Conservation (phyloP, 2,888 invertebrate genomes). For the Trachelus tabidus region DNA sequence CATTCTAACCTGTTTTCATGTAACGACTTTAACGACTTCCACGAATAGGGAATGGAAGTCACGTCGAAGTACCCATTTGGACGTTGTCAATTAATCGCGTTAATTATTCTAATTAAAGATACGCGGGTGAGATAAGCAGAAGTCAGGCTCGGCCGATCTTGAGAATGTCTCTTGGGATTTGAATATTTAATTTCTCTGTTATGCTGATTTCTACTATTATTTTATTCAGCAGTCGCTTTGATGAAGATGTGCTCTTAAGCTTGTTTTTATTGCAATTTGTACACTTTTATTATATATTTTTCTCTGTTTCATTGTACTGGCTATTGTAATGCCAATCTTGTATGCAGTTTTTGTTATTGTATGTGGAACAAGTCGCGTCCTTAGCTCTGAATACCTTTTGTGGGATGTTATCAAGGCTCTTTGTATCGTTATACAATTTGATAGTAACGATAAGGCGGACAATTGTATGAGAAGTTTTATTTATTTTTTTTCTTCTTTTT, state of each 20-base stretch:
- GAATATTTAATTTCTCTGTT: background rate
- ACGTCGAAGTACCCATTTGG: background rate
- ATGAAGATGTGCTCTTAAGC: background rate
- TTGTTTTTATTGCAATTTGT: background rate
- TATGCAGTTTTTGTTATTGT: too few relatives aligned
- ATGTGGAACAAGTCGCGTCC: too few relatives aligned
- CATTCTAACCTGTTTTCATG: background rate
- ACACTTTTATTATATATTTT: too few relatives aligned
- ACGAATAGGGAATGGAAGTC: background rate
- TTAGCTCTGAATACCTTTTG: too few relatives aligned
- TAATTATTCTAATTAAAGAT: background rate
- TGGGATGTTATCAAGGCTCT: too few relatives aligned
- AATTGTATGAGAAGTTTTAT: too few relatives aligned
- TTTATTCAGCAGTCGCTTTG: too few relatives aligned
- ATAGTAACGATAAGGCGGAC: too few relatives aligned
- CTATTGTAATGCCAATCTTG: too few relatives aligned
- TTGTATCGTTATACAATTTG: too few relatives aligned
- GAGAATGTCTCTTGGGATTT: background rate
- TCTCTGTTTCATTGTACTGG: too few relatives aligned
- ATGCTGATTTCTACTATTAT: background rate
- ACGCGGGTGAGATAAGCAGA: background rate
- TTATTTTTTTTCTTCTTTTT: too few relatives aligned
- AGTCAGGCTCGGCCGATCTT: background rate
- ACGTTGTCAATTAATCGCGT: background rate
- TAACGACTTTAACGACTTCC: background rate